phyloP scores from a whole-genome alignment of 2,888 invertebrate genomes.

The Eilema depressum region DNA sequence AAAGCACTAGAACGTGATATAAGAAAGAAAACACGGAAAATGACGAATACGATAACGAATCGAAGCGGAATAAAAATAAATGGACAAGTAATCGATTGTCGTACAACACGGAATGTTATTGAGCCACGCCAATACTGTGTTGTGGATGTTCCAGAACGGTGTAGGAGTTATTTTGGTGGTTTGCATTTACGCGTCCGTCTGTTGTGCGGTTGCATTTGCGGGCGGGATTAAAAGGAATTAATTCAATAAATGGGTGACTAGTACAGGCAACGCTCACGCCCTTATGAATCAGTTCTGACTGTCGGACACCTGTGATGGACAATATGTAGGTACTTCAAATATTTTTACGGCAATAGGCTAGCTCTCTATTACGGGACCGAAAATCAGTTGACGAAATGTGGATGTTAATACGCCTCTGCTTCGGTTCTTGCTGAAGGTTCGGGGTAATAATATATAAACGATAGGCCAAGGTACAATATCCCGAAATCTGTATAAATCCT shows the following conservation, averaged over 20 bases:
- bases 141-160: not conserved
- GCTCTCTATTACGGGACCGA: no score
- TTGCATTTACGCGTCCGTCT: not conserved
- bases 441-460: no score
- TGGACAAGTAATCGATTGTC: conserved; percentile 26
- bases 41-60: conserved; percentile 20
- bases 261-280: not conserved
- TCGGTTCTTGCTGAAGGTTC: no score
- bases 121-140: conserved; percentile 24
- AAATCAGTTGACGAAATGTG: no score
- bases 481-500: not conserved
- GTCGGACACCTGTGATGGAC: not conserved
- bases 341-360: no score
- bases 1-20: conserved; percentile 26
- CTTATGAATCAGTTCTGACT: not conserved
- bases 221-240: not conserved
- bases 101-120: conserved; percentile 21
- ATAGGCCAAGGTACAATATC: not conserved
- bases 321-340: not conserved
- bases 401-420: no score
- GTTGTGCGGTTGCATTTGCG: not conserved
- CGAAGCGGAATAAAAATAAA: not conserved
- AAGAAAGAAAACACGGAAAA: conserved; percentile 29
- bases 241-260: conserved; percentile 2
- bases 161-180: not conserved